A percentile compares a stretch with the other conserved stretches of the same genome.
Evolutionary conservation across 2,113 vertebrate genomes (phyloP).

Genomic region (Cyphomyrus discorhynchus): DNA sequence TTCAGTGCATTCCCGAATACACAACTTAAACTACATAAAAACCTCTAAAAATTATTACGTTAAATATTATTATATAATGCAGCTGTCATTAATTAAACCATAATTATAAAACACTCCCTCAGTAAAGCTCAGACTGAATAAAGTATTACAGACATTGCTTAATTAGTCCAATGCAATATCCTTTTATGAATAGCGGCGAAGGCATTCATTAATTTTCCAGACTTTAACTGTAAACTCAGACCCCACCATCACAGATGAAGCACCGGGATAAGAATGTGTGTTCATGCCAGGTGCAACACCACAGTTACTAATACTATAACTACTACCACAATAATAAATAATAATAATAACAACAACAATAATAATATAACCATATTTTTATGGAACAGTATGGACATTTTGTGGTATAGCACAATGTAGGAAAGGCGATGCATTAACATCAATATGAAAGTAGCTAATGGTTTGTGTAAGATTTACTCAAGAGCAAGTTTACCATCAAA

Average conservation of each 20-base stretch:
- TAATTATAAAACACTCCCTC: constrained; percentile 4
- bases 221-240: not conserved
- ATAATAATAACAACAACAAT: no score
- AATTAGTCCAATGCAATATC: constrained; percentile 3
- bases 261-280: not conserved
- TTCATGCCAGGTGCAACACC: not conserved
- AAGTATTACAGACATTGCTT: not conserved
- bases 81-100: not conserved
- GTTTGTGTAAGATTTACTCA: not conserved
- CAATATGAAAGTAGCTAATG: not conserved
- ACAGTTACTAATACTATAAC: not conserved
- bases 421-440: not conserved
- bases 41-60: not conserved
- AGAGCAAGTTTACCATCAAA: not conserved
- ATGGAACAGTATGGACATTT: not conserved
- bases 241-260: not conserved
- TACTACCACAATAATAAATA: not conserved
- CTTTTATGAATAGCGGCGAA: not conserved
- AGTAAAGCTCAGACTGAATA: not conserved
- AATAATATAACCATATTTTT: not conserved
- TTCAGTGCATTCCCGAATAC: not conserved
- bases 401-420: not conserved
- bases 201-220: constrained; percentile 4
- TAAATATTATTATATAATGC: constrained; percentile 3
- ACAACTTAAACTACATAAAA: not conserved